Evolutionary conservation across 2,113 vertebrate species (phyloP).

Genomic region (Oostethus manadensis): DNA sequence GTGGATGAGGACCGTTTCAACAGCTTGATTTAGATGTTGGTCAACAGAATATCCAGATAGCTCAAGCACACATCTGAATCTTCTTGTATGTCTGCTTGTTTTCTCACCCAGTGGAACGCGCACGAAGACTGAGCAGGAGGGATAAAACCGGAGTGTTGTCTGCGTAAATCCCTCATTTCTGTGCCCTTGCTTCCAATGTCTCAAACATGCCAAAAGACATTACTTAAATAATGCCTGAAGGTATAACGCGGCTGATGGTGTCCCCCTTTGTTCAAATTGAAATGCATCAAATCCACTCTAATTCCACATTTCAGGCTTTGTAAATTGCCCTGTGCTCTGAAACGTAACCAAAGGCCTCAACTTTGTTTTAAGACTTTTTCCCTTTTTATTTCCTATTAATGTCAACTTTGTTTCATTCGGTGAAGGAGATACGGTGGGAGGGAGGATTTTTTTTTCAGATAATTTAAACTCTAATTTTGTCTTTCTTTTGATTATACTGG

Average conservation of each 20-base stretch:
- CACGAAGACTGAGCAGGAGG: constrained; percentile 40
- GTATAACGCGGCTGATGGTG: constrained; percentile 57
- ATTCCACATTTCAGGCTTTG: constrained; percentile 70
- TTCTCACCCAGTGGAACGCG: constrained; percentile 44
- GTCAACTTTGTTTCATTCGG: constrained; percentile 64
- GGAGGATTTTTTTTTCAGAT: constrained; percentile 37
- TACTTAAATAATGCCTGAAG: constrained; percentile 71
- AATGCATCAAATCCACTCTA: constrained; percentile 75
- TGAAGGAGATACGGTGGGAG: constrained; percentile 51
- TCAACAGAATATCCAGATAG: constrained; percentile 74
- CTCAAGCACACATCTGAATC: constrained; percentile 66
- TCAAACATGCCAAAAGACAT: constrained; percentile 72
- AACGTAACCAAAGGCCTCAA: constrained; percentile 67
- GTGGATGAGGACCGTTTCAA: constrained; percentile 65
- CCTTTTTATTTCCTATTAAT: constrained; percentile 68
- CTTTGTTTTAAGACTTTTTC: constrained; percentile 66
- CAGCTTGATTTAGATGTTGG: constrained; percentile 71
- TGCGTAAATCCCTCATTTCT: constrained; percentile 68
- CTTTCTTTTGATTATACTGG: constrained; percentile 27
- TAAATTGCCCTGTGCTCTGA: constrained; percentile 75
- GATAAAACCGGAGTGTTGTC: constrained; percentile 64
- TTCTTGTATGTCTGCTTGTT: constrained; percentile 61
- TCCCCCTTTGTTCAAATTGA: constrained; percentile 68
- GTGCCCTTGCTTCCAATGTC: constrained; percentile 58
- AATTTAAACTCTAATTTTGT: neutral